phyloP scores from a whole-genome alignment of 1,140 invertebrate species.

The Drosophila jambulina region DNA sequence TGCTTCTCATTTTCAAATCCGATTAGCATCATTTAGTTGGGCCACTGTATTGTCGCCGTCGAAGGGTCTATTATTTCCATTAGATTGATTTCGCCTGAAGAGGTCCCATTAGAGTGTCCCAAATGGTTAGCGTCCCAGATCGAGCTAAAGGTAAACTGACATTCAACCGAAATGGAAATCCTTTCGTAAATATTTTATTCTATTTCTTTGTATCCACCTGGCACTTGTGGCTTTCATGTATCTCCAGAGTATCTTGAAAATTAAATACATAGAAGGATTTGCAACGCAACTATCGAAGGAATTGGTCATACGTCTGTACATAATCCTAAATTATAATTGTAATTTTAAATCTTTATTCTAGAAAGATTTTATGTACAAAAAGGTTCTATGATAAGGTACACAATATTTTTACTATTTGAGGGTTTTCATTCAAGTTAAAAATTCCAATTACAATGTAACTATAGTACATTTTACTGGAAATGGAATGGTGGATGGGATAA shows the following conservation, averaged over 20 bases:
- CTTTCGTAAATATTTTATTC: constrained; percentile 27
- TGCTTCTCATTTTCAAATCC: constrained; percentile 76
- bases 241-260: not conserved
- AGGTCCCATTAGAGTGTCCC: constrained; percentile 40
- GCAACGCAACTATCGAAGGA: not conserved
- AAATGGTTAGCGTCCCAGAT: constrained; percentile 19
- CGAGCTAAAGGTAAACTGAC: constrained; percentile 29
- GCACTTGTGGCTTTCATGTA: constrained; percentile 6
- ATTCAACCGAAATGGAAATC: constrained; percentile 15
- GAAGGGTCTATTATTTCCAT: constrained; percentile 70
- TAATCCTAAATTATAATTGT: not conserved
- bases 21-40: constrained; percentile 80
- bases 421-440: not conserved
- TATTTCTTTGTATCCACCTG: constrained; percentile 25
- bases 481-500: constrained; percentile 6
- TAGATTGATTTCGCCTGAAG: constrained; percentile 65
- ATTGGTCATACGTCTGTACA: not conserved
- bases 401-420: not conserved
- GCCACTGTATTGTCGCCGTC: constrained; percentile 52
- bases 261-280: not conserved
- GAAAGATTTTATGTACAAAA: not conserved
- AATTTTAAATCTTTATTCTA: not conserved
- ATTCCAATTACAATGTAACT: not conserved
- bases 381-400: not conserved
- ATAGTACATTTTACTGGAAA: not conserved